Evolutionary conservation across 2,888 invertebrate species (phyloP), one percentile per base, ranked within the genome.

Genomic region (Orthosia gothica): DNA sequence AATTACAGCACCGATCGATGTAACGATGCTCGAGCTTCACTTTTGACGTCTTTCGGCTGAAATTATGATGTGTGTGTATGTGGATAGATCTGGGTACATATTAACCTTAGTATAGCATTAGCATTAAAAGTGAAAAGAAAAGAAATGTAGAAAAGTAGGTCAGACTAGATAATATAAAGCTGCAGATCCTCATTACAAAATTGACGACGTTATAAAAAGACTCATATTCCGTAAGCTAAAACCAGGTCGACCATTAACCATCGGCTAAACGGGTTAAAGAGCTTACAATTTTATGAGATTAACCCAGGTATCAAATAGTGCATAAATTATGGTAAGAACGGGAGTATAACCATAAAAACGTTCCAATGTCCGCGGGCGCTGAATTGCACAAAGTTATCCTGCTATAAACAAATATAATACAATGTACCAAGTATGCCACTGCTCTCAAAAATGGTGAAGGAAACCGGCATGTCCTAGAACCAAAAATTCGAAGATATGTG

Each of bases 301-400:
- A 70, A 47, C 70, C 59, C 67, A 52, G 64, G 54, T 70, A 74
- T 55, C 16, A 69, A 81, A 61, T 65, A 61, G 70, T 65, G 79
- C 70, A 70, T 68, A 78, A 78, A 78, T 82, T 70, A 68, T 45
- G 40, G 26, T 18, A 64, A 16, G 57, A 62, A 62, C 32, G 47
- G 26, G 40, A 52, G 4, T n/a, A 65, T 62, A 74, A 47, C 49
- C 66, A 45, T 82, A 68, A 70, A 59, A 58, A 49, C 26, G 9
- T 70, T 65, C 26, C 32, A 52, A 40, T 59, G 69, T 62, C 68
- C 16, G 7, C 32, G 20, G 16, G 59, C 58, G 40, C 52, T 23
- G 23, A 54, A 23, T 62, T 57, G 9, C 20, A 74, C 18, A 74
- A 72, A 58, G 49, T 69, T 26, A 70, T 66, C 23, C 5, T n/a